Evolutionary conservation across 2,797 vertebrate genomes (phyloP).

Genomic region (Pangasius macronema): DNA sequence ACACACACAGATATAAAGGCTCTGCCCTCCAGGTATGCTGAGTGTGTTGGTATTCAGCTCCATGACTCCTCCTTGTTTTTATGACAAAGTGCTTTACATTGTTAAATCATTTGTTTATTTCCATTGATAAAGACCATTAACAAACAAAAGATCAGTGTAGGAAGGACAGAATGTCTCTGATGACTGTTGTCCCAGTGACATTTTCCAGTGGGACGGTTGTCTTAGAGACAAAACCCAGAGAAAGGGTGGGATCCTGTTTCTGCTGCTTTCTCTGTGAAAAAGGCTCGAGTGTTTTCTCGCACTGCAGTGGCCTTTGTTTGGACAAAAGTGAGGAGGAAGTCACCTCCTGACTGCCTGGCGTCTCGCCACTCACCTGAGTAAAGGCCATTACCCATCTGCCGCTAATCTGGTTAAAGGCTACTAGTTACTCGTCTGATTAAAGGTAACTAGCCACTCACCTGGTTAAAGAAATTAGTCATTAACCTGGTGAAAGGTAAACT

Average conservation of each 20-base stretch:
- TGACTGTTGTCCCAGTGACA: constrained; percentile 20
- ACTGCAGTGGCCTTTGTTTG: constrained; percentile 1
- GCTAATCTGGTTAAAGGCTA: background rate
- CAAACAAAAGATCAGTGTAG: background rate
- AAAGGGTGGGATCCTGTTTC: constrained; percentile 15
- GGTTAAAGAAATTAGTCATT: background rate
- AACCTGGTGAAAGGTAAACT: background rate
- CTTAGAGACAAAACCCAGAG: background rate
- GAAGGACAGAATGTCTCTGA: background rate
- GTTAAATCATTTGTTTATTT: background rate
- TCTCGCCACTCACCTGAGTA: background rate
- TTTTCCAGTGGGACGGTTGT: background rate
- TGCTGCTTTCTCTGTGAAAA: background rate
- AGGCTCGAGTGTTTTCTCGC: background rate
- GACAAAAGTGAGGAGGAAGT: background rate
- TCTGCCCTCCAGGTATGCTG: background rate
- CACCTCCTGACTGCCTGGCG: background rate
- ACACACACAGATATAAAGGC: background rate
- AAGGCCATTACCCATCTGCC: background rate
- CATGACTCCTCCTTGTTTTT: background rate
- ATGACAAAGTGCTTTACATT: background rate
- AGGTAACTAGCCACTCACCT: too few relatives aligned
- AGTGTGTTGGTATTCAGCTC: background rate
- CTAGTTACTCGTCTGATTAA: background rate
- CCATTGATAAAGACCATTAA: background rate